Evolutionary conservation across 2,888 invertebrate species (phyloP), one percentile per base, ranked within the genome.

Genomic region (Apotomis betuletana): DNA sequence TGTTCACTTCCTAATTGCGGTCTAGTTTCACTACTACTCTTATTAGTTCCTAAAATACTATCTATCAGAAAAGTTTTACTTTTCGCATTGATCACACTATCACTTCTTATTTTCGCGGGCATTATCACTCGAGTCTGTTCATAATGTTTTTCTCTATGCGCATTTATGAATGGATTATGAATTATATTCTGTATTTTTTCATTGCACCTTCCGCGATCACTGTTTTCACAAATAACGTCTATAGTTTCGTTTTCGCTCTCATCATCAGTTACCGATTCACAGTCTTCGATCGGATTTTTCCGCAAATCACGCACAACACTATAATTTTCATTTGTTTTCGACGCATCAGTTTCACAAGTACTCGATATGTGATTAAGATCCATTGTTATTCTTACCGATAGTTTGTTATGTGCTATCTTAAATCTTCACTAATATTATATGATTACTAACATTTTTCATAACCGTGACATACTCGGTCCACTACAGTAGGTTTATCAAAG

Each of bases 51-150:
- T 83, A 94, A 85, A 77, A 94, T 94, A 83, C 88, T 94, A 80
- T 94, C 94, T 75, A 94, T 94, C 9, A 94, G 87, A 84, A 94
- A 94, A 44, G 94, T 94, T 85, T 93, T 94, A 78, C 92, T 91
- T 83, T 86, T 72, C 5, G 68, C 62, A 63, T 72, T 77, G 4
- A 69, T 58, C 13, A 54, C 52, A 10, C 54, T 44, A 62, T 70
- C 61, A 63, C 67, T 72, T 63, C 52, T 72, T 12, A 72, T 15
- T 58, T 84, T 88, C n/a, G 79, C 79, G 10, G 86, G 86, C 78
- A 83, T 81, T 76, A 85, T 80, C 4, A 85, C 77, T 74, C 80
- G 77, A 55, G 78, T 85, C 74, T 86, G 83, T 75, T 89, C 87
- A 70, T 85, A 87, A 76, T 85, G 83, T 74, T 83, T 81, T 71